Evolutionary conservation across 1,140 invertebrate species (phyloP), one percentile per base, ranked within the genome.

Genomic region (Megalonaias nervosa): DNA sequence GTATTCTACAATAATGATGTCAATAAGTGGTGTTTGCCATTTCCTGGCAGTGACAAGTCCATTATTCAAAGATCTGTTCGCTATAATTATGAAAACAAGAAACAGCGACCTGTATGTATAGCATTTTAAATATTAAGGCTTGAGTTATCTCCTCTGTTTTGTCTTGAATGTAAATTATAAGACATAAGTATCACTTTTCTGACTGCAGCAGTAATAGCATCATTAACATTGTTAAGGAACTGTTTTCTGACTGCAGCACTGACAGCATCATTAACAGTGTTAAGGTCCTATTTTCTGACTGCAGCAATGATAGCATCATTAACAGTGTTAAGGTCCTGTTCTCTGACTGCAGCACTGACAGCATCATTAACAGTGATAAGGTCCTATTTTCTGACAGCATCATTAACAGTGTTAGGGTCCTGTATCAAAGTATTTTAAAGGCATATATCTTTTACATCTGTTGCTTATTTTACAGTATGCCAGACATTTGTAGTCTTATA

Each of bases 31-130:
- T 95, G 94, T 83, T 60, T 95, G 2, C 93, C 94, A 17, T 98
- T 98, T 89, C 93, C 93, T 1, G 95, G 95, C 14, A 92, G 95
- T 31, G 97, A 99, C 92, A 92, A 93, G 74, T 94, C 95, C 13
- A 94, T 98, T 14, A 93, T 95, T 6, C 87, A 93, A 71, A 92
- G 96, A 31, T 94, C 95, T 1, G 96, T 97, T 83, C 92, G 94
- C 65, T 94, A 93, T 86, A 93, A 95, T 5, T 95, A 94, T 84
- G 93, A 95, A 48, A 92, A 94, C 21, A 92, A 95, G 15, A 93
- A 94, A 69, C 92, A 94, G 31, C 81, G 80, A 80, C 96, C 97
- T 2, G 92, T 93, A 79, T 79, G 84, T 81, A 58, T 74, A 17
- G 65, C 62, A 71, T 64, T n/a, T 56, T 56, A 16, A 55, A 55